Evolutionary conservation across 2,113 vertebrate genomes (phyloP).

Genomic region (Pardalotus punctatus): DNA sequence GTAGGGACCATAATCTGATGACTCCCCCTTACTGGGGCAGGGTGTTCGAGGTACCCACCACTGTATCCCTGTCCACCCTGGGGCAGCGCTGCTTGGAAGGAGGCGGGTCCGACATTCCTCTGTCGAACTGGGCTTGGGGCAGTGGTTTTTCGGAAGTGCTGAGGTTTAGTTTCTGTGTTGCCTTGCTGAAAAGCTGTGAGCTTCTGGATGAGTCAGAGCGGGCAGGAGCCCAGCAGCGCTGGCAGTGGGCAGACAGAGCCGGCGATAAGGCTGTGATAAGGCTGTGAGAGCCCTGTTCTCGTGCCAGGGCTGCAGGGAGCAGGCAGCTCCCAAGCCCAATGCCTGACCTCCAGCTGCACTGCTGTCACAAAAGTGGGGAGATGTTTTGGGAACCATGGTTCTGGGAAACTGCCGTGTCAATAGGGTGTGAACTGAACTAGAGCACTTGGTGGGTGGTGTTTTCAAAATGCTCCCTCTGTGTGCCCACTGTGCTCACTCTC

Average conservation of each 20-base stretch:
- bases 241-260: neutral
- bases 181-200: neutral
- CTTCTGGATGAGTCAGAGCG: neutral
- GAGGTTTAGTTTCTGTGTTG: neutral
- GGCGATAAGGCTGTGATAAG: neutral
- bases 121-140: neutral
- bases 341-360: neutral
- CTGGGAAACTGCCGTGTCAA: conserved; percentile 13
- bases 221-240: neutral
- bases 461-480: neutral
- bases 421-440: neutral
- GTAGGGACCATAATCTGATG: neutral
- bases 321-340: neutral
- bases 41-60: neutral
- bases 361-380: neutral
- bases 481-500: neutral
- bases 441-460: neutral
- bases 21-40: neutral
- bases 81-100: neutral
- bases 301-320: neutral
- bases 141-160: neutral
- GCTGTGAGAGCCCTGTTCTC: neutral
- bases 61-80: accelerated
- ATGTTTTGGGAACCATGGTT: neutral
- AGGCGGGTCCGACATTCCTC: neutral